These are phyloP conservation scores for Pan paniscus DNA, from an alignment of 2,113 vertebrate species.

Conservation along the genomic window DNA sequence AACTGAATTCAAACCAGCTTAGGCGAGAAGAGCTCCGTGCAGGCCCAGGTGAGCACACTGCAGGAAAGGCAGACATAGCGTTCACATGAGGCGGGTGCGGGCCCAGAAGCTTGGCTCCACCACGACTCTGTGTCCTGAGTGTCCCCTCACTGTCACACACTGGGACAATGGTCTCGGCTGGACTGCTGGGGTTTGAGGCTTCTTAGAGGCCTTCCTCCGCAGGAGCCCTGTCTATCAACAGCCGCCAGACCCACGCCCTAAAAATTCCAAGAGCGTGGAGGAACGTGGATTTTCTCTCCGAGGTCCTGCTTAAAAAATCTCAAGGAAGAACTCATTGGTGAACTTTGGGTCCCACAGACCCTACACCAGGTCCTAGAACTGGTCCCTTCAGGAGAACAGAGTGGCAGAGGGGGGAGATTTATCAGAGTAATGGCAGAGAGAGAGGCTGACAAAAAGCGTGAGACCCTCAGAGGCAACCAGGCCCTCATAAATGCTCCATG, in stretches of 20 bases:
- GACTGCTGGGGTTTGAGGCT: background rate
- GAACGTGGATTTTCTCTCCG: background rate
- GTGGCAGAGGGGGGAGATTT: background rate
- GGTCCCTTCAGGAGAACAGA: background rate
- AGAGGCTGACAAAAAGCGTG: no score
- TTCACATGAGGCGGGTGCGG: accelerated
- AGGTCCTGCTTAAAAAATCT: background rate
- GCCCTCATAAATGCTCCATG: background rate
- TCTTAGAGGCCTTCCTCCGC: background rate
- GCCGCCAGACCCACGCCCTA: no score
- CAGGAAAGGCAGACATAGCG: background rate
- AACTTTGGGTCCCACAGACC: background rate
- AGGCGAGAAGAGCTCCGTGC: accelerated
- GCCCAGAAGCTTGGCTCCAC: background rate
- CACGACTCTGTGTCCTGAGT: background rate
- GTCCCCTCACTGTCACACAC: background rate
- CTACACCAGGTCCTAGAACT: background rate
- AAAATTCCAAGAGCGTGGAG: accelerated
- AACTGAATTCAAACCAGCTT: background rate
- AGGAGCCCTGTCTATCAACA: no score
- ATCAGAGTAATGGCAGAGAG: background rate
- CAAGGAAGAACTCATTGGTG: background rate
- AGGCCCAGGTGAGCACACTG: accelerated
- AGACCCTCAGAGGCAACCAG: background rate
- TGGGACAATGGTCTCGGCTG: accelerated